Percentiles rank a stretch among this genome's conserved stretches.
These are phyloP conservation scores for Bombyx mandarina DNA, from an alignment of 1,140 invertebrate genomes.

Conservation along the genomic window DNA sequence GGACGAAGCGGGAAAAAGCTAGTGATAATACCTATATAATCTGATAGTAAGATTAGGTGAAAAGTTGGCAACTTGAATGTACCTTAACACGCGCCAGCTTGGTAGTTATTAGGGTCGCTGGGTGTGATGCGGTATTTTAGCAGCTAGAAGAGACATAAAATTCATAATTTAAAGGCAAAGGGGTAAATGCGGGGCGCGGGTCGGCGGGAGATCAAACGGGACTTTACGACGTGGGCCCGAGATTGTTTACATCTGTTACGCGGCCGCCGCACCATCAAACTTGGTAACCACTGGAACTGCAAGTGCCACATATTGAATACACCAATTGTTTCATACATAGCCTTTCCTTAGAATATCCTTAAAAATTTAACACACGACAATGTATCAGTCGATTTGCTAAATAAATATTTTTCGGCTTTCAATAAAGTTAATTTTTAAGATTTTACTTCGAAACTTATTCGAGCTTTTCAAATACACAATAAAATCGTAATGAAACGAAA, in stretches of 20 bases:
- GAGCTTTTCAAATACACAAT: neutral
- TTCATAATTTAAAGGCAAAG: conserved; percentile 59
- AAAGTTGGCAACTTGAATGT: neutral
- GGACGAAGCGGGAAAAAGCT: too few relatives aligned
- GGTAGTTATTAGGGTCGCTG: conserved; percentile 43
- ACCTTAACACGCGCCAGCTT: neutral
- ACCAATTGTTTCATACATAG: conserved; percentile 11
- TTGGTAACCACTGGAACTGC: conserved; percentile 58
- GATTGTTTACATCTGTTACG: conserved; percentile 68
- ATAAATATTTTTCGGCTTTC: neutral
- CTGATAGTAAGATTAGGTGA: neutral
- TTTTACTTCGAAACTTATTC: neutral
- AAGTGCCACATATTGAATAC: conserved; percentile 27
- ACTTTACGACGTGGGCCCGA: conserved; percentile 57
- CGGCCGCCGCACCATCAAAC: conserved; percentile 50
- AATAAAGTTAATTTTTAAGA: neutral
- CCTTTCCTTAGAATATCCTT: conserved; percentile 12
- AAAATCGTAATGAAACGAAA: neutral
- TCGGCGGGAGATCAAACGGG: conserved; percentile 60
- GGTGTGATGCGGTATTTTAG: conserved; percentile 53
- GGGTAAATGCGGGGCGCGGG: conserved; percentile 21
- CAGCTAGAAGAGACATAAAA: conserved; percentile 55
- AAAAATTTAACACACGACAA: neutral
- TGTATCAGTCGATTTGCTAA: too few relatives aligned
- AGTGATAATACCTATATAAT: too few relatives aligned